Evolutionary conservation across 2,888 invertebrate genomes (phyloP), one percentile per base, ranked within the genome.

Genomic region (Poecilus cupreus): DNA sequence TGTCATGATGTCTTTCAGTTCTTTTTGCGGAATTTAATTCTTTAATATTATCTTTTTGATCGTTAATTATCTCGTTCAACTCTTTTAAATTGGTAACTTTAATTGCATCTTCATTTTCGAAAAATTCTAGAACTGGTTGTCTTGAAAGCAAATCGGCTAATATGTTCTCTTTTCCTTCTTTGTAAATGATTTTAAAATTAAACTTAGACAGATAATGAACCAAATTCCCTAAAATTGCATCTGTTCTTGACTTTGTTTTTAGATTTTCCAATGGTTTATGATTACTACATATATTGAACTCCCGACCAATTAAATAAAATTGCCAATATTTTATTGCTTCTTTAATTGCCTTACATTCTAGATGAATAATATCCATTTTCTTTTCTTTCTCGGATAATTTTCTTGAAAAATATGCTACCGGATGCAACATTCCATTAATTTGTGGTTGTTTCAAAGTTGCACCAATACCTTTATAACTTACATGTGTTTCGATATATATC

Each of bases 331-430:
- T n/a, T n/a, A n/a, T n/a, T n/a, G n/a, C n/a, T n/a, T n/a, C n/a
- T n/a, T n/a, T n/a, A n/a, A n/a, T 84, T 16, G 83, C 83, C 24
- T 83, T 75, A 54, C 83, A 83, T 81, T 85, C 83, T n/a, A 84
- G 80, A 64, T 82, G 83, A 3, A 84, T 84, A 0, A 81, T 64
- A 22, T 70, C 76, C 37, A 37, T 18, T 51, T 22, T 83, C 83
- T 83, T 84, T 82, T 8, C 49, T 75, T 37, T 37, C 75, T 83
- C 76, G 22, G 75, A 84, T 70, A 84, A 72, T 46, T 84, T 83
- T 49, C 83, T 83, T 78, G 83, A 84, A 51, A 84, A 83, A 51
- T 80, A 83, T 37, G 37, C 37, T 37, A 37, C 37, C 37, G 37
- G 83, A 51, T 26, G 82, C 81, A n/a, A n/a, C n/a, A n/a, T n/a